These are phyloP conservation scores for Phylloscopus collybita DNA, from an alignment of 2,797 vertebrate species.

Conservation along the genomic window DNA sequence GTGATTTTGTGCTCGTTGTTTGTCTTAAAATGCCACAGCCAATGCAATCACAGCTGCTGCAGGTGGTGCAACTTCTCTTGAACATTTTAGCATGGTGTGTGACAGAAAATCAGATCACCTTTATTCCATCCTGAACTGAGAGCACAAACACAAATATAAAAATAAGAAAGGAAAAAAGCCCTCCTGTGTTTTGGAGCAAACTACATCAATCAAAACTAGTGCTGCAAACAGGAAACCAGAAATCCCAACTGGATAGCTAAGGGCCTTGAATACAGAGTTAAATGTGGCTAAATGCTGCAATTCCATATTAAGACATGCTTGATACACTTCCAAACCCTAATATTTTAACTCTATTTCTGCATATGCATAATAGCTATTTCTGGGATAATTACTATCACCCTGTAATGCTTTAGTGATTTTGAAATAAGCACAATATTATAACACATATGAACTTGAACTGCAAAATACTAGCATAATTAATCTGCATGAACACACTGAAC, in stretches of 20 bases:
- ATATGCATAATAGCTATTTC: neutral
- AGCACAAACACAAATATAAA: neutral
- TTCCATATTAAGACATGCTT: neutral
- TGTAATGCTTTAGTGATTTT: neutral
- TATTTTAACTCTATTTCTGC: neutral
- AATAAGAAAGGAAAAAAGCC: neutral
- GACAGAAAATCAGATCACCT: neutral
- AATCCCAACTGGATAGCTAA: neutral
- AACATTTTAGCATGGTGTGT: neutral
- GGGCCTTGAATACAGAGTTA: neutral
- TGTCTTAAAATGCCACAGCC: neutral
- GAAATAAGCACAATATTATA: neutral
- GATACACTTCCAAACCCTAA: neutral
- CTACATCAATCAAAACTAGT: neutral
- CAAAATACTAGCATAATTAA: neutral
- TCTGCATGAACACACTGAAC: neutral
- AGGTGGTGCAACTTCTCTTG: neutral
- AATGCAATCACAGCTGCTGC: neutral
- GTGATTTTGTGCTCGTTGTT: neutral
- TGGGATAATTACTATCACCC: neutral
- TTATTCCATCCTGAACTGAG: neutral
- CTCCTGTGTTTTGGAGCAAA: constrained; percentile 1
- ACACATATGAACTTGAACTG: neutral
- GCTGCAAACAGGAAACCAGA: neutral
- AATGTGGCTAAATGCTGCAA: neutral